These are phyloP conservation scores for Casuarius casuarius DNA, from an alignment of 2,113 vertebrate species.

Conservation along the genomic window DNA sequence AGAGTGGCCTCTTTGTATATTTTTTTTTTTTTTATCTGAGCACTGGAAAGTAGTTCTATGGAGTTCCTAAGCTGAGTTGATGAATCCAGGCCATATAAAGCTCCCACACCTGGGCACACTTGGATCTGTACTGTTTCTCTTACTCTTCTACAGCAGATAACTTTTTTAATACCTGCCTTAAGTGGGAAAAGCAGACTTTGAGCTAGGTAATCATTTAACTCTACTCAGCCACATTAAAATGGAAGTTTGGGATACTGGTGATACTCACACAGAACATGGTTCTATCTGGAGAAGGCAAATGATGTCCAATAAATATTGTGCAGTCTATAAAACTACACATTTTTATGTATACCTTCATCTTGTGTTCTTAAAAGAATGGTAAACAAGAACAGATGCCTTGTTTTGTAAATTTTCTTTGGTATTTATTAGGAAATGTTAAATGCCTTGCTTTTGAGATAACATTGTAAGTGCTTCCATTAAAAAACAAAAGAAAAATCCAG, in stretches of 20 bases:
- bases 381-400: conserved; percentile 74
- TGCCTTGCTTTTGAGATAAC: conserved; percentile 78
- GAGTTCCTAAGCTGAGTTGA: conserved; percentile 62
- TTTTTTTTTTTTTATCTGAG: conserved; percentile 83
- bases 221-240: conserved; percentile 36
- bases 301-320: conserved; percentile 53
- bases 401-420: conserved; percentile 81
- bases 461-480: conserved; percentile 76
- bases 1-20: conserved; percentile 74
- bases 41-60: conserved; percentile 87
- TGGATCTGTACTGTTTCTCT: conserved; percentile 66
- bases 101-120: conserved; percentile 8
- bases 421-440: conserved; percentile 80
- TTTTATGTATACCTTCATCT: conserved; percentile 65
- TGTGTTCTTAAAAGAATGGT: conserved; percentile 62
- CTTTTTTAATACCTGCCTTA: conserved; percentile 53
- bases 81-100: conserved; percentile 52
- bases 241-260: conserved; percentile 48
- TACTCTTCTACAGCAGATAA: conserved; percentile 58
- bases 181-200: conserved; percentile 52
- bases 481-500: neutral
- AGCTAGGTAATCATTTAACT: conserved; percentile 35
- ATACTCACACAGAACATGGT: conserved; percentile 27
- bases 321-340: conserved; percentile 27
- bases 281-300: conserved; percentile 74